Percentiles rank a stretch among this genome's conserved stretches.
phyloP scores from a whole-genome alignment of 2,797 vertebrate species.

The Sarcoramphus papa region DNA sequence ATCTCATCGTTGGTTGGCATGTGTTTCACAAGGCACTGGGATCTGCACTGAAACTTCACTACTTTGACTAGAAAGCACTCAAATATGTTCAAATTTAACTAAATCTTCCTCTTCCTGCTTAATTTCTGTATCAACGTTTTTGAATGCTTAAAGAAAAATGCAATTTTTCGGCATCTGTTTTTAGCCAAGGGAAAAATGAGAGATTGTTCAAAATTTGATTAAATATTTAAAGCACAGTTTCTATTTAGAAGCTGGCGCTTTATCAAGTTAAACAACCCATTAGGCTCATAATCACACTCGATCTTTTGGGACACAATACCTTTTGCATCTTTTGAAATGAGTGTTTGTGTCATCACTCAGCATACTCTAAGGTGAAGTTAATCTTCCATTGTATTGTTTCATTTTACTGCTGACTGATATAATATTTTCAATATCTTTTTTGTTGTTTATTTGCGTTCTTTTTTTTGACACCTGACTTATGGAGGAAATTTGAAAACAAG shows the following conservation, averaged over 20 bases:
- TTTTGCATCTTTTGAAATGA: slow-evolving; percentile 22
- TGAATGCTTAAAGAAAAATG: not conserved
- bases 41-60: not conserved
- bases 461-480: not conserved
- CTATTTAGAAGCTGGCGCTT: slow-evolving; percentile 38
- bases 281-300: slow-evolving; percentile 15
- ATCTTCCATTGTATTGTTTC: slow-evolving; percentile 22
- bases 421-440: slow-evolving; percentile 8
- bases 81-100: not conserved
- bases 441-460: not conserved
- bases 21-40: not conserved
- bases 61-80: not conserved
- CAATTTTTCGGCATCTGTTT: not conserved
- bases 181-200: not conserved
- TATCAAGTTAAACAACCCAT: slow-evolving; percentile 50
- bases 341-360: not conserved
- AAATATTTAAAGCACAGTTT: slow-evolving; percentile 38
- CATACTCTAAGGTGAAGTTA: not conserved
- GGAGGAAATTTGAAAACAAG: slow-evolving; percentile 12
- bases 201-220: slow-evolving; percentile 12
- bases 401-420: slow-evolving; percentile 13
- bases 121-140: not conserved
- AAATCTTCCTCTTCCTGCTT: not conserved
- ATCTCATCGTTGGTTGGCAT: fast-evolving
- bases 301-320: slow-evolving; percentile 16